phyloP scores from a whole-genome alignment of 2,113 vertebrate species.

The Excalfactoria chinensis region DNA sequence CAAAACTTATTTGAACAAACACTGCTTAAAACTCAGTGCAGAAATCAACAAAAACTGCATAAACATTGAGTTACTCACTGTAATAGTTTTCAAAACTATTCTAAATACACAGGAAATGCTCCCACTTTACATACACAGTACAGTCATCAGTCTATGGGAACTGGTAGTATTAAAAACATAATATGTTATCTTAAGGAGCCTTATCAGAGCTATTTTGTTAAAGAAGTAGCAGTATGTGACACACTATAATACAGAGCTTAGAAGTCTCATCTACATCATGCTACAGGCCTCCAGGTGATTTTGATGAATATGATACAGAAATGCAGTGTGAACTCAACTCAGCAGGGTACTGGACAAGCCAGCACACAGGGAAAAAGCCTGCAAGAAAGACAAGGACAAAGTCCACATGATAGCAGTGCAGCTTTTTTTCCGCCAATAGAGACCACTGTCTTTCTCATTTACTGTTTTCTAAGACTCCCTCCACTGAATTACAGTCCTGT shows the following conservation, averaged over 20 bases:
- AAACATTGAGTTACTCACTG: neutral
- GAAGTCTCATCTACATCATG: neutral
- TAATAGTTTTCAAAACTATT: neutral
- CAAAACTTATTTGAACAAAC: neutral
- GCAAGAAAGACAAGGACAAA: neutral
- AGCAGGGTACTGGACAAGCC: neutral
- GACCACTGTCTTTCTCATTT: neutral
- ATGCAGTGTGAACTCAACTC: neutral
- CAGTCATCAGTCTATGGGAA: neutral
- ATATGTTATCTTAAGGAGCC: neutral
- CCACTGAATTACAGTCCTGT: no score
- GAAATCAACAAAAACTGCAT: neutral
- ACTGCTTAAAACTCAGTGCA: neutral
- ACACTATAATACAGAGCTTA: neutral
- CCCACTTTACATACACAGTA: neutral
- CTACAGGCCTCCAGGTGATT: neutral
- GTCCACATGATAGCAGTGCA: neutral
- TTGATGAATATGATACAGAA: neutral
- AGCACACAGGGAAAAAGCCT: neutral
- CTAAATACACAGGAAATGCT: neutral
- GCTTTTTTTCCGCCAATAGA: rapidly evolving
- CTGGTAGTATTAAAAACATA: neutral
- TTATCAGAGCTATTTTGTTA: neutral
- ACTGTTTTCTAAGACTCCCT: neutral
- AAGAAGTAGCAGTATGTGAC: neutral